Conservation (phyloP, 2,888 invertebrate genomes). For the Synanthedon myopaeformis region DNA sequence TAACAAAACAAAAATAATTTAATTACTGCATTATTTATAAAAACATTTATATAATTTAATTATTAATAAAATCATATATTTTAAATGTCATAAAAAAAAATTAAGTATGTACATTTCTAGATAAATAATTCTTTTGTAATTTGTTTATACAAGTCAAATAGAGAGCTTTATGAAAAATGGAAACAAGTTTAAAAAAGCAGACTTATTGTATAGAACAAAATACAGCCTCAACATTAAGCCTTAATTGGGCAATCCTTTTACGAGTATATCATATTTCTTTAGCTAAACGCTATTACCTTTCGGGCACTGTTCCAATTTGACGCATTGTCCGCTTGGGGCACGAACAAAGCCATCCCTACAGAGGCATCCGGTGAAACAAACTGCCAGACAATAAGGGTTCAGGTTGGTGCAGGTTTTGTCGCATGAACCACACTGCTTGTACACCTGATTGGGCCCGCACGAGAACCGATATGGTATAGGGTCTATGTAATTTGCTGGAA, state of each 20-base stretch:
- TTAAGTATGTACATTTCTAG: too few relatives aligned
- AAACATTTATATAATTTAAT: too few relatives aligned
- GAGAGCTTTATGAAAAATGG: too few relatives aligned
- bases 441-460: slow-evolving; percentile 31
- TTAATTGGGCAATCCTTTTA: too few relatives aligned
- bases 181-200: background rate
- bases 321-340: slow-evolving; percentile 29
- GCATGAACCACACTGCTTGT: slow-evolving; percentile 27
- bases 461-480: slow-evolving; percentile 18
- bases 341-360: slow-evolving; percentile 33
- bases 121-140: too few relatives aligned
- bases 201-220: background rate
- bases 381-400: slow-evolving; percentile 19
- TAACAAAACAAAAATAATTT: too few relatives aligned
- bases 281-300: slow-evolving; percentile 17
- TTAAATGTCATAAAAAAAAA: too few relatives aligned
- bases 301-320: slow-evolving; percentile 31
- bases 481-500: slow-evolving; percentile 6
- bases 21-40: too few relatives aligned
- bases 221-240: too few relatives aligned
- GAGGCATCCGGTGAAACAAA: slow-evolving; percentile 36
- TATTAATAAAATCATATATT: too few relatives aligned
- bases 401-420: slow-evolving; percentile 35
- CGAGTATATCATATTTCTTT: too few relatives aligned
- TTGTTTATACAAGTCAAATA: too few relatives aligned